Percentiles rank a stretch among this genome's conserved stretches.
Evolutionary conservation across 37 sponge, comb jelly and placozoan genomes (phyloP).

Genomic region (Geodia barretti): DNA sequence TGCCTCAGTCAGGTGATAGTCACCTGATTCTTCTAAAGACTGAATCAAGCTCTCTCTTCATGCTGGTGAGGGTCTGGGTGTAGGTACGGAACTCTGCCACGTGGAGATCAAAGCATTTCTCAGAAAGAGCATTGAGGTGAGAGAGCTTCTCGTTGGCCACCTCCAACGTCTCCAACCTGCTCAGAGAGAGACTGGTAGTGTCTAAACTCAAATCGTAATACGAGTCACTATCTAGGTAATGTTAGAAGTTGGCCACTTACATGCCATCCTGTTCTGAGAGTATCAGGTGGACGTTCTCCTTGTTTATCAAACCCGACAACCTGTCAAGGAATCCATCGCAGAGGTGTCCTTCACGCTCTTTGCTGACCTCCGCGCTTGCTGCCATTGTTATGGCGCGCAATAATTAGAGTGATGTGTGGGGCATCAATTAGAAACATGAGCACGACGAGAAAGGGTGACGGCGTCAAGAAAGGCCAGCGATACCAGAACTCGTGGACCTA

Average conservation of each 20-base stretch:
- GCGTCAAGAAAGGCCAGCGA: conserved; percentile 56
- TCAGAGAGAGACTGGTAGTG: background rate
- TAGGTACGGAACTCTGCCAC: conserved; percentile 36
- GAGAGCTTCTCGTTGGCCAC: conserved; percentile 64
- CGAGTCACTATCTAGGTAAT: too few relatives aligned
- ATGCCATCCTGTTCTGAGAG: conserved; percentile 52
- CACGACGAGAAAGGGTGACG: conserved; percentile 16
- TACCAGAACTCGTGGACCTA: conserved; percentile 63
- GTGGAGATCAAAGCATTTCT: conserved; percentile 15
- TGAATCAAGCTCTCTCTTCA: conserved; percentile 86
- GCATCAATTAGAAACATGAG: background rate
- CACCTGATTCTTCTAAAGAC: conserved; percentile 78
- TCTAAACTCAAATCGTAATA: background rate
- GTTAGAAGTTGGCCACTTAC: too few relatives aligned
- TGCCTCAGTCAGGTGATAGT: background rate
- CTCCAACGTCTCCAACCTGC: conserved; percentile 50
- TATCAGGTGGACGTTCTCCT: conserved; percentile 27
- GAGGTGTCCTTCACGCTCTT: background rate
- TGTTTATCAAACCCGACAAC: conserved; percentile 39
- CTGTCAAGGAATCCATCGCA: conserved; percentile 45
- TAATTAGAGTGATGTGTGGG: background rate
- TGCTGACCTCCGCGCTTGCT: background rate
- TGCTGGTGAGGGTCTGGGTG: conserved; percentile 36
- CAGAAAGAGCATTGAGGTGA: conserved; percentile 54
- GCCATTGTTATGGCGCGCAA: background rate